Conservation (phyloP, 2,888 invertebrate species). For the Gymnoscelis rufifasciata region DNA sequence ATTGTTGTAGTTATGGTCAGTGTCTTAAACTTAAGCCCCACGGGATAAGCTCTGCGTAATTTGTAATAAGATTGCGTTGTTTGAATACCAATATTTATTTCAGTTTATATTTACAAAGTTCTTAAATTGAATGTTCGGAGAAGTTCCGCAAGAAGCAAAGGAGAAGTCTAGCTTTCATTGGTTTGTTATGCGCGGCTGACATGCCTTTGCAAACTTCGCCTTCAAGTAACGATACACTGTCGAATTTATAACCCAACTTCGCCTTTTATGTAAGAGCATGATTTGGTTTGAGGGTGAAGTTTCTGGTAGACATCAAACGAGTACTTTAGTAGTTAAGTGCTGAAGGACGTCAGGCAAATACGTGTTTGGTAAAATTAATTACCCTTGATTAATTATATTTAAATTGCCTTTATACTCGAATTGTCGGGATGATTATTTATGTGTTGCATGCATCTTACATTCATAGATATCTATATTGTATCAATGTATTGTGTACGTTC, state of each 20-base stretch:
- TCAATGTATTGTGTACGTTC: no score
- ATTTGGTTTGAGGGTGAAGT: constrained; percentile 14
- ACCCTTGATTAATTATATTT: not conserved
- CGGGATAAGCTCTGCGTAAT: no score
- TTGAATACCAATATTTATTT: no score
- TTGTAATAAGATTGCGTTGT: no score
- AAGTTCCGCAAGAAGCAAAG: constrained; percentile 42
- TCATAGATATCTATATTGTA: no score
- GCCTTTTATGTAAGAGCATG: constrained; percentile 22
- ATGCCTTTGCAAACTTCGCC: constrained; percentile 51
- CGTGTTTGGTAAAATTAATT: not conserved
- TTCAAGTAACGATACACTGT: constrained; percentile 38
- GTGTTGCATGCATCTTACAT: no score
- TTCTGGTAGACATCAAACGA: constrained; percentile 15
- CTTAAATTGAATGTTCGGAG: constrained; percentile 44
- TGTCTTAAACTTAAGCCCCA: no score
- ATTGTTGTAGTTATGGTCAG: no score
- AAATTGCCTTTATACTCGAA: not conserved
- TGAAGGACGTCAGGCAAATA: not conserved
- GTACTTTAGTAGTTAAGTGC: not conserved
- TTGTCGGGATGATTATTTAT: no score
- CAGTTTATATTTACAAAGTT: not conserved
- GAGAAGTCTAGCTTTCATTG: constrained; percentile 58
- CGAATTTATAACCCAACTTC: constrained; percentile 32
- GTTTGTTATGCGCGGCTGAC: constrained; percentile 51